Base-by-base conservation (phyloP, 2,888 invertebrate species). In the Agrilus biguttatus region DNA sequence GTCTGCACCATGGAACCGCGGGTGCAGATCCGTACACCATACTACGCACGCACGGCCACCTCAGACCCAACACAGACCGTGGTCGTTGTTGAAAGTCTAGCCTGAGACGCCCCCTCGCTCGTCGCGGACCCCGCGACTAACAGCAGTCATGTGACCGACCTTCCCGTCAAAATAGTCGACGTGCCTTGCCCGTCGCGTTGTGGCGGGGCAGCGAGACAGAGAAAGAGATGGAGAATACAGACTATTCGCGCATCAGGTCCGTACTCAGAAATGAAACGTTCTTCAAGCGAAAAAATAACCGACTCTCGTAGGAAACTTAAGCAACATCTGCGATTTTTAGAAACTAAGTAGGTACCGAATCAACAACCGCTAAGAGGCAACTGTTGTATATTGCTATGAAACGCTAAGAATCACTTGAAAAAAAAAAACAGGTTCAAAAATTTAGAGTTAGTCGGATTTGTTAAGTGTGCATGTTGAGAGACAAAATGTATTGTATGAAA, bases 141-240 rank as follows among this genome's bases (percentile, higher is more conserved):
- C 49, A 52, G 49, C 51, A 67, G 74, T 79, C 80, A 80, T 77
- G 78, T 80, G 80, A 80, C 76, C 79, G 80, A 80, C 80, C 80
- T 80, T 79, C 80, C 80, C 79, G 80, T 81, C 80, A 80, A 80
- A 81, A 80, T 80, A 81, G 77, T 77, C 73, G 60, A 53, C 60
- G 56, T 54, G 57, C 53, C 52, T 51, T 44, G 43, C 45, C 44
- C 35, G 42, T 42, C 45, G 48, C 46, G 45, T 28, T 43, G 46
- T 33, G 38, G 43, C 37, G 44, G 45, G 41, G 45, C 38, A 39
- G 40, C 39, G 43, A 43, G 42, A 42, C 40, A 42, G 35, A 40
- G 34, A 35, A 21, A 36, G 39, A 37, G 40, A 39, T 13, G 19
- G 17, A 37, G 23, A 14, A 28, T 19, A 28, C 14, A 40, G 43